Evolutionary conservation across 2,113 vertebrate species (phyloP).

Genomic region (Rhea americana): DNA sequence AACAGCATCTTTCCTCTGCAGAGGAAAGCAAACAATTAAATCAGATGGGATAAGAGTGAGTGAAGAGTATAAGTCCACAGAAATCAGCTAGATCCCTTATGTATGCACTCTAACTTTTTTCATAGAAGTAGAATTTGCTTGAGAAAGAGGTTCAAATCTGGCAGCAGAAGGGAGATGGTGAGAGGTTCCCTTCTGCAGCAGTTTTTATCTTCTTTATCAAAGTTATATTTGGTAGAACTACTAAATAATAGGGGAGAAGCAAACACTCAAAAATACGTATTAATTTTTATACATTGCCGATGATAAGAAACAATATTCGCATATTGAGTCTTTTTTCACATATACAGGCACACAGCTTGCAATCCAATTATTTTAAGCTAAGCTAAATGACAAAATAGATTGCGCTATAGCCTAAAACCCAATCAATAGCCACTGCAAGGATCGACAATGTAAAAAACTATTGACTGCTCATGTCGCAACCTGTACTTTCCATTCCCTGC

Average conservation of each 20-base stretch:
- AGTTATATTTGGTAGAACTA: not conserved
- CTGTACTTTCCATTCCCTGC: slow-evolving; percentile 41
- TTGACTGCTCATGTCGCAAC: slow-evolving; percentile 25
- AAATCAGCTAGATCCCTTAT: not conserved
- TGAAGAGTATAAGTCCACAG: not conserved
- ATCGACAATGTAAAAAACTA: slow-evolving; percentile 35
- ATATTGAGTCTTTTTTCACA: not conserved
- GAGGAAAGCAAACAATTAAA: not conserved
- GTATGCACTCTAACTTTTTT: not conserved
- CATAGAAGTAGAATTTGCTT: not conserved
- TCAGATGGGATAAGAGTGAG: not conserved
- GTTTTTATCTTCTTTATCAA: not conserved
- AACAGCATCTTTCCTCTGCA: not conserved
- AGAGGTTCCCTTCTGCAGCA: not conserved
- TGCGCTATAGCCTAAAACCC: not conserved
- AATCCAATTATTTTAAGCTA: slow-evolving; percentile 19
- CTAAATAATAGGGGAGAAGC: not conserved
- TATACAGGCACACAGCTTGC: not conserved
- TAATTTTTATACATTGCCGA: not conserved
- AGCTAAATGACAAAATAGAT: slow-evolving; percentile 20
- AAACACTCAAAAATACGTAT: not conserved
- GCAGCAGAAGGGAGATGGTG: not conserved
- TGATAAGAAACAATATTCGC: not conserved
- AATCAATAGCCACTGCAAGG: slow-evolving; percentile 14
- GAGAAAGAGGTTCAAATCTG: not conserved